Percentiles rank a stretch among this genome's conserved stretches.
phyloP scores from a whole-genome alignment of 2,797 vertebrate genomes.

The Malacoraja senta region DNA sequence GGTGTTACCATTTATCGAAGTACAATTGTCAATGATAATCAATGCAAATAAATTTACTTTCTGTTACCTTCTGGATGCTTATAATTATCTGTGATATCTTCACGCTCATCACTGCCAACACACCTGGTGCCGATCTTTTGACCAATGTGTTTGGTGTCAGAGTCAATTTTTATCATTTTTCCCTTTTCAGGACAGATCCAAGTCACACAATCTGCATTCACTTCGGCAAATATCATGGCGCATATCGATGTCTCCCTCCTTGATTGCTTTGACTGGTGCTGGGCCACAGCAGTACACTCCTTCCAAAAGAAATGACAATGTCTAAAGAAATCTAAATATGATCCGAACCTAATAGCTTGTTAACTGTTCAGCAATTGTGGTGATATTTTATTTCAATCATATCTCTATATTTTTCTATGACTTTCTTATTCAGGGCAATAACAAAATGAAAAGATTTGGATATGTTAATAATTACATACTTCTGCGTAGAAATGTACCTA shows the following conservation, averaged over 20 bases:
- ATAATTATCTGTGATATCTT: conserved; percentile 36
- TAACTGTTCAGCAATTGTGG: neutral
- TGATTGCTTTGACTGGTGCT: conserved; percentile 27
- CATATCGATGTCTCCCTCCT: neutral
- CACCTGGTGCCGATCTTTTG: conserved; percentile 35
- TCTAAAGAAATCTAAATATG: neutral
- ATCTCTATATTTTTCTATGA: neutral
- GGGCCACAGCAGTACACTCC: conserved; percentile 25
- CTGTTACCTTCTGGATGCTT: conserved; percentile 35
- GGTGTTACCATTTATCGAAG: neutral
- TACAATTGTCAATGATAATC: neutral
- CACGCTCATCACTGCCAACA: conserved; percentile 32
- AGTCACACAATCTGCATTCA: conserved; percentile 5
- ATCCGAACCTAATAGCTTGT: neutral
- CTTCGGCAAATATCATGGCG: conserved; percentile 25
- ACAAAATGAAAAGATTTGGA: neutral
- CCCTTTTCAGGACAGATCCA: neutral
- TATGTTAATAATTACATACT: neutral
- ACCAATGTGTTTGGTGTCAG: neutral
- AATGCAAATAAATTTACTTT: neutral
- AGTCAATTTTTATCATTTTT: neutral
- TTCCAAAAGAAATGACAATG: neutral
- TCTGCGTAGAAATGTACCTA: neutral
- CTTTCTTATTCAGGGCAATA: neutral
- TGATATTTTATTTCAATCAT: neutral